These are phyloP conservation scores for Eupithecia subumbrata DNA, from an alignment of 2,888 invertebrate genomes.

Conservation along the genomic window DNA sequence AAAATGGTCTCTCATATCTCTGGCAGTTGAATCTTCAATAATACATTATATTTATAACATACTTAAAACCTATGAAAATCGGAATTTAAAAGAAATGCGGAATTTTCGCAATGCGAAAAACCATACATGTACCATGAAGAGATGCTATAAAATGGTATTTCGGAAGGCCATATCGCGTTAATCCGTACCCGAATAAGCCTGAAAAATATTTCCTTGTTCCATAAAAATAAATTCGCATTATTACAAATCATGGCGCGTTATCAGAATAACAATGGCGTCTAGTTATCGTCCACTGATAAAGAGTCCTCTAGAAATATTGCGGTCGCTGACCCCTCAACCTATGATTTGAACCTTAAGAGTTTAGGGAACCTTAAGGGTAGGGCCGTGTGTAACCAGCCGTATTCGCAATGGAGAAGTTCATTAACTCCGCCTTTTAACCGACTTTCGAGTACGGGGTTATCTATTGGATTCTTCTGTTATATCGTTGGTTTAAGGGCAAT, in stretches of 20 bases:
- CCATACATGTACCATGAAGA: neutral
- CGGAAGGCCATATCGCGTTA: neutral
- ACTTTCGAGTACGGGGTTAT: neutral
- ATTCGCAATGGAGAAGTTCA: neutral
- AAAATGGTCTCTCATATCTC: neutral
- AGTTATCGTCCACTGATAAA: conserved; percentile 56
- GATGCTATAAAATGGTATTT: neutral
- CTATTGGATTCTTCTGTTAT: neutral
- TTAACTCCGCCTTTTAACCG: neutral
- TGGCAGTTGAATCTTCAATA: neutral
- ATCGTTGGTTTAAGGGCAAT: neutral
- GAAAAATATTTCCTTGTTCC: conserved; percentile 31
- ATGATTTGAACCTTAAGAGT: conserved; percentile 40
- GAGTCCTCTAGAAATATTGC: conserved; percentile 51
- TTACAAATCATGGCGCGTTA: conserved; percentile 49
- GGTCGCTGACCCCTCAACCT: conserved; percentile 53
- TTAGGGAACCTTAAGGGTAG: conserved; percentile 22
- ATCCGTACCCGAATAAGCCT: conserved; percentile 25
- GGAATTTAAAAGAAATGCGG: neutral
- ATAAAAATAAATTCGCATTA: conserved; percentile 44
- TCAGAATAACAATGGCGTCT: conserved; percentile 52
- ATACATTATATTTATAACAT: no score
- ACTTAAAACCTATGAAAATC: neutral
- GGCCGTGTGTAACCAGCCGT: neutral
- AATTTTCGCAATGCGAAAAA: neutral